These are phyloP conservation scores for Anoplopoma fimbria DNA, from an alignment of 2,113 vertebrate genomes.

Conservation along the genomic window DNA sequence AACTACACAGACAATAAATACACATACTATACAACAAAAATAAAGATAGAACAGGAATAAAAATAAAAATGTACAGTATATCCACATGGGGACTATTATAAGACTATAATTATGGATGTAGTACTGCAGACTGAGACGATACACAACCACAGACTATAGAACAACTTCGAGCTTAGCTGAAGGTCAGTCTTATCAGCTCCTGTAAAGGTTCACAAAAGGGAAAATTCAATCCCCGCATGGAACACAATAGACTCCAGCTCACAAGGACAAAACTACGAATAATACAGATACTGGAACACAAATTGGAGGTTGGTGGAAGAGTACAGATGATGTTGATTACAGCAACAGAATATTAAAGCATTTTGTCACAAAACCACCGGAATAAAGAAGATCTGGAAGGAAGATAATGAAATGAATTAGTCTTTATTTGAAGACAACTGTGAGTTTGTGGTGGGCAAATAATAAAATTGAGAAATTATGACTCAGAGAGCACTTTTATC, in stretches of 20 bases:
- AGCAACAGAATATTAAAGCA: conserved; percentile 10
- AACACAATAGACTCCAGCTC: background rate
- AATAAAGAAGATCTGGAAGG: background rate
- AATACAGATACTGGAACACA: background rate
- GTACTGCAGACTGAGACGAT: background rate
- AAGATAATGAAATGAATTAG: background rate
- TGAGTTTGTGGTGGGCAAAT: background rate
- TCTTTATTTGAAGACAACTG: conserved; percentile 22
- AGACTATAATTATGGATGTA: background rate
- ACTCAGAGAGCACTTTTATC: background rate
- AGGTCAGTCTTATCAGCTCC: conserved; percentile 13
- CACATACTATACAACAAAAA: too few species aligned
- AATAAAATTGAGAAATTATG: background rate
- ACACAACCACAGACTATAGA: background rate
- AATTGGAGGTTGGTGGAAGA: background rate
- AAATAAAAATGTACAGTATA: too few species aligned
- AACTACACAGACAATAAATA: too few species aligned
- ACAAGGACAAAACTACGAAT: background rate
- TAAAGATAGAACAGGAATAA: too few species aligned
- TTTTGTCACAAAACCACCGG: background rate
- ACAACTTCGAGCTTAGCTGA: conserved; percentile 6
- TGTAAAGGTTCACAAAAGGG: conserved; percentile 18
- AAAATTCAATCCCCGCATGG: conserved; percentile 7
- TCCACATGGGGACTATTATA: too few species aligned
- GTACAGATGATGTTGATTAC: conserved; percentile 3